Conservation (phyloP, 2,888 invertebrate species). For the Hyalella azteca region DNA sequence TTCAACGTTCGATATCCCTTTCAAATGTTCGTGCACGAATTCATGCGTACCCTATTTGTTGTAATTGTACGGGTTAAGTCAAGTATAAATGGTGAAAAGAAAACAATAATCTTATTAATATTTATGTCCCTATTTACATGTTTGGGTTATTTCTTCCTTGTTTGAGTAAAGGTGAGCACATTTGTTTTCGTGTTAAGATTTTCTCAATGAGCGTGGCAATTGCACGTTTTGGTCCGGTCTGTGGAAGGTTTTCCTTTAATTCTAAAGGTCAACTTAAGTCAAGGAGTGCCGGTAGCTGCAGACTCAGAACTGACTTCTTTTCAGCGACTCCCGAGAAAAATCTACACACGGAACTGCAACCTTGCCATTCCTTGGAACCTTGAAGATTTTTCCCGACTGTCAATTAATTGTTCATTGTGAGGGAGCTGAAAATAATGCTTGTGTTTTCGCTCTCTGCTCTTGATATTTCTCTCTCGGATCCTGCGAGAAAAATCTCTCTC, state of each 20-base stretch:
- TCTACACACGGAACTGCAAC: constrained; percentile 23
- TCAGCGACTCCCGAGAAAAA: background rate
- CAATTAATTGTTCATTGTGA: constrained; percentile 34
- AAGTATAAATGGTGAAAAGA: no score
- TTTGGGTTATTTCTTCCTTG: no score
- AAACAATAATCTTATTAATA: no score
- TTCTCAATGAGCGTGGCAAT: no score
- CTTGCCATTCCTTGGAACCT: constrained; percentile 27
- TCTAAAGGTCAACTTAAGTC: constrained; percentile 10
- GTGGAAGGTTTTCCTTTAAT: background rate
- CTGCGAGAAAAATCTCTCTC: constrained; percentile 31
- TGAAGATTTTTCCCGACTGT: constrained; percentile 32
- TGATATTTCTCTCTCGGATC: constrained; percentile 23
- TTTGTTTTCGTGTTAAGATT: no score
- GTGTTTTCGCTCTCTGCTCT: constrained; percentile 22
- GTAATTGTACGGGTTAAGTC: no score
- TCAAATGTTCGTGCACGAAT: no score
- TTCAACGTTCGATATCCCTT: no score
- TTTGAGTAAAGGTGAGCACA: no score
- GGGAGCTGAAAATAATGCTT: constrained; percentile 35
- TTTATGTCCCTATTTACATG: no score
- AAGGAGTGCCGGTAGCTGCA: background rate
- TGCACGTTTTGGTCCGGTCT: no score
- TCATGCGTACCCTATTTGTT: no score
- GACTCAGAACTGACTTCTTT: constrained; percentile 1